Evolutionary conservation across 2,888 invertebrate genomes (phyloP), one percentile per base, ranked within the genome.

Genomic region (Leptothorax acervorum): DNA sequence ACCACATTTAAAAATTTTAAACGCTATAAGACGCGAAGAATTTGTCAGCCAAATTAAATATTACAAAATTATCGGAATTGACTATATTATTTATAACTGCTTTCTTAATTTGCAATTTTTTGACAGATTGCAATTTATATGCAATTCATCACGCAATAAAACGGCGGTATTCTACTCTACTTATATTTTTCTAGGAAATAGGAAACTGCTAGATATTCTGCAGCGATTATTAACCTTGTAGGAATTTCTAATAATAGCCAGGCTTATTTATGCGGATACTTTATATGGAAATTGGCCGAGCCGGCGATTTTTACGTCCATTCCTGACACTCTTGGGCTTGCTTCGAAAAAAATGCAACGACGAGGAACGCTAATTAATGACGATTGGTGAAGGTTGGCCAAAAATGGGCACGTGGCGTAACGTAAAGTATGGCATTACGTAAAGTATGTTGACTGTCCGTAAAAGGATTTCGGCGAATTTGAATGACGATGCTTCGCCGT

Each of bases 391-490:
- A 70, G 66, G 85, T 68, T 85, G 39, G 78, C 89, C 89, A 88
- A 90, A 90, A 90, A 86, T 86, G 90, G 90, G 3, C 75, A 78
- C 65, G 66, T 86, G 87, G 75, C 79, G 90, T 84, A 87, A 90
- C 86, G 81, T 60, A 23, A 23, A 23, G 23, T 23, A 23, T 23
- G 23, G 23, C 23, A 68, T 90, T 90, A 87, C 90, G 82, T 88
- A 90, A 90, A 88, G 76, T 65, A 74, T 85, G 85, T 66, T 57
- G 53, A 48, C 74, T 18, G 74, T 57, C 92, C 92, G 66, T 92
- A 92, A 86, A 92, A 92, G 92, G 92, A 86, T 83, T 83, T 89
- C 85, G 87, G 86, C 85, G 74, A 88, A 90, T 91, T 90, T 88
- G 90, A 89, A 88, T 86, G 87, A 87, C 62, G 74, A 75, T 51